These are phyloP conservation scores for Platorchestia sp. DNA, from an alignment of 1,140 invertebrate genomes.

Conservation along the genomic window DNA sequence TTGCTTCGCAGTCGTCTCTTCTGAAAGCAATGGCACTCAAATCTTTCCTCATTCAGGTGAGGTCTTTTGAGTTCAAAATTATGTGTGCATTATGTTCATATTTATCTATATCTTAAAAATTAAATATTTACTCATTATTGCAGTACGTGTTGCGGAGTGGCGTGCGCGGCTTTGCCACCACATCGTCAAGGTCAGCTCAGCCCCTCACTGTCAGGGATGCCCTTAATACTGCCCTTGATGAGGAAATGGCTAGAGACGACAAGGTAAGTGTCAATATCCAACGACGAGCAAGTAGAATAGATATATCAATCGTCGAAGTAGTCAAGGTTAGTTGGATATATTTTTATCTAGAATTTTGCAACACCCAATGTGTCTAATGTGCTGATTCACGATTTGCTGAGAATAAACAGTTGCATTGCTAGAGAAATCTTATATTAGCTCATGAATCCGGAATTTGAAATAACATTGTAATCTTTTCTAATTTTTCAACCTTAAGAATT, in stretches of 20 bases:
- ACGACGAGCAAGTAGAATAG: background rate
- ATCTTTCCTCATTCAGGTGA: conserved; percentile 2
- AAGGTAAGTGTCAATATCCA: background rate
- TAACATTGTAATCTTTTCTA: too few species aligned
- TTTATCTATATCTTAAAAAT: background rate
- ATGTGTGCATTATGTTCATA: background rate
- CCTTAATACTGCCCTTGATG: conserved; percentile 95
- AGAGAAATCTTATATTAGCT: too few species aligned
- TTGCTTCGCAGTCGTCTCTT: background rate
- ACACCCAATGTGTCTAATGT: background rate
- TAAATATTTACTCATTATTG: background rate
- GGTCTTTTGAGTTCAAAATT: background rate
- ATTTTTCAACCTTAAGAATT: too few species aligned
- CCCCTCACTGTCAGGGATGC: conserved; percentile 96
- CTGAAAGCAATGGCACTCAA: background rate
- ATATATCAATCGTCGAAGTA: background rate
- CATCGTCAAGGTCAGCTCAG: conserved; percentile 45
- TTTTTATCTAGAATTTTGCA: background rate
- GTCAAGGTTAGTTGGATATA: background rate
- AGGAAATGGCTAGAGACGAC: conserved; percentile 96
- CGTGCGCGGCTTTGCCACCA: conserved; percentile 39
- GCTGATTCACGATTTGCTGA: background rate
- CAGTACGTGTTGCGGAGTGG: conserved; percentile 15
- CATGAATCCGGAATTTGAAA: too few species aligned
- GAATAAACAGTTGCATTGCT: background rate